Percentiles rank a stretch among this genome's conserved stretches.
Evolutionary conservation across 2,888 invertebrate genomes (phyloP).

Genomic region (Melolontha melolontha): DNA sequence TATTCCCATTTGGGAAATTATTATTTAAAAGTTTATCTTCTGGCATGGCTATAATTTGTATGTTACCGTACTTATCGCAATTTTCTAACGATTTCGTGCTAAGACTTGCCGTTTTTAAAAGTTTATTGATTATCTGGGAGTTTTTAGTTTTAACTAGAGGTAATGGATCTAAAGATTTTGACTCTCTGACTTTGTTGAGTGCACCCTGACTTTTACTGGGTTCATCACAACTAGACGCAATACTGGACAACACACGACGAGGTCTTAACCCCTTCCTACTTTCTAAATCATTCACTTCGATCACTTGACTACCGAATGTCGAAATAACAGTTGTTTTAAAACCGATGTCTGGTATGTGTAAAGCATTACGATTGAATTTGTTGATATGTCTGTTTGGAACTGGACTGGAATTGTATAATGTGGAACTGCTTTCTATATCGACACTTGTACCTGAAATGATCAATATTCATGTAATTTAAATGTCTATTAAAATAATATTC

Average conservation of each 20-base stretch:
- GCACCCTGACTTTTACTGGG: constrained; percentile 61
- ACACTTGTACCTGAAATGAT: constrained; percentile 63
- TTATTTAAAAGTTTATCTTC: constrained; percentile 67
- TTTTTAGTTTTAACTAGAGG: constrained; percentile 60
- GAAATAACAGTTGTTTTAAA: constrained; percentile 67
- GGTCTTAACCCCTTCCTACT: constrained; percentile 56
- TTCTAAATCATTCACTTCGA: constrained; percentile 55
- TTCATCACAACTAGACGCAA: constrained; percentile 74
- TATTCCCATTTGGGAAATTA: constrained; percentile 70
- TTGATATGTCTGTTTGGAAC: constrained; percentile 58
- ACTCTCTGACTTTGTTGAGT: constrained; percentile 68
- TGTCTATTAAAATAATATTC: no score
- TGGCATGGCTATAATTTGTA: constrained; percentile 64
- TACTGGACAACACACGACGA: constrained; percentile 73
- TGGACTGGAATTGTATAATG: constrained; percentile 69
- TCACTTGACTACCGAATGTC: constrained; percentile 61
- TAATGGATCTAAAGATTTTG: constrained; percentile 75
- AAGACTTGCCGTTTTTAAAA: constrained; percentile 47
- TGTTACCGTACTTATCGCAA: constrained; percentile 65
- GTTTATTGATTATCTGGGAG: constrained; percentile 46
- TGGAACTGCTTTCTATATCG: constrained; percentile 70
- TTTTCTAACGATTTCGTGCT: constrained; percentile 66
- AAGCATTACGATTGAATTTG: constrained; percentile 66
- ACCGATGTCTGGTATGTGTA: constrained; percentile 68
- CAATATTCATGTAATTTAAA: background rate